Evolutionary conservation across 1,140 invertebrate species (phyloP).

Genomic region (Reticulitermes speratus): DNA sequence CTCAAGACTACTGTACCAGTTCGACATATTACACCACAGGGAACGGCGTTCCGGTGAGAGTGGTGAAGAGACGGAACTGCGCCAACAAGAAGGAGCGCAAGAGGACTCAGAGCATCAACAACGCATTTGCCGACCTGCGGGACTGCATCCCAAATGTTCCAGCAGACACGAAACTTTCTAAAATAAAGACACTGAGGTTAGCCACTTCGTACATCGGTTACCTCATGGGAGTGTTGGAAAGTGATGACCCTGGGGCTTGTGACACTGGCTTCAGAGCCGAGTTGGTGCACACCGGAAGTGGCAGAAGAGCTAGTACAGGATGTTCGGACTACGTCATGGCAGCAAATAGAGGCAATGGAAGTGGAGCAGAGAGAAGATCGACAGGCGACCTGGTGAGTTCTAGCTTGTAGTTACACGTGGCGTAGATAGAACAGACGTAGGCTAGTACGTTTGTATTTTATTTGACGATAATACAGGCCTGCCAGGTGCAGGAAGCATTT

Average conservation of each 20-base stretch:
- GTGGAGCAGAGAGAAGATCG: background rate
- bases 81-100: slow-evolving; percentile 93
- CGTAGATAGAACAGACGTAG: background rate
- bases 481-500: too few relatives aligned
- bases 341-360: background rate
- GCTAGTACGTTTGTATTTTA: too few relatives aligned
- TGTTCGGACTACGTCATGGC: background rate
- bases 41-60: background rate
- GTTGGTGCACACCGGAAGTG: slow-evolving; percentile 44
- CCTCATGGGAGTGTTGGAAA: slow-evolving; percentile 76
- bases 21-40: background rate
- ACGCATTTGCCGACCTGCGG: slow-evolving; percentile 85
- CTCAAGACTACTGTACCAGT: background rate
- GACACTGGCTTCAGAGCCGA: slow-evolving; percentile 71
- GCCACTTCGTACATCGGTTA: slow-evolving; percentile 92
- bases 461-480: too few relatives aligned
- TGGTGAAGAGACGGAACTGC: slow-evolving; percentile 31
- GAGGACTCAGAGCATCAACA: slow-evolving; percentile 92
- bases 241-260: slow-evolving; percentile 63
- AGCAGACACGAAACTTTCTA: slow-evolving; percentile 88
- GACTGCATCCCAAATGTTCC: slow-evolving; percentile 96
- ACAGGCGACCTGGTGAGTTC: background rate
- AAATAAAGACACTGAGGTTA: slow-evolving; percentile 88
- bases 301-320: background rate
- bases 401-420: background rate